phyloP scores from a whole-genome alignment of 30 jellyfish, hydroid and myxozoan genomes.

The Rhopilema esculentum region DNA sequence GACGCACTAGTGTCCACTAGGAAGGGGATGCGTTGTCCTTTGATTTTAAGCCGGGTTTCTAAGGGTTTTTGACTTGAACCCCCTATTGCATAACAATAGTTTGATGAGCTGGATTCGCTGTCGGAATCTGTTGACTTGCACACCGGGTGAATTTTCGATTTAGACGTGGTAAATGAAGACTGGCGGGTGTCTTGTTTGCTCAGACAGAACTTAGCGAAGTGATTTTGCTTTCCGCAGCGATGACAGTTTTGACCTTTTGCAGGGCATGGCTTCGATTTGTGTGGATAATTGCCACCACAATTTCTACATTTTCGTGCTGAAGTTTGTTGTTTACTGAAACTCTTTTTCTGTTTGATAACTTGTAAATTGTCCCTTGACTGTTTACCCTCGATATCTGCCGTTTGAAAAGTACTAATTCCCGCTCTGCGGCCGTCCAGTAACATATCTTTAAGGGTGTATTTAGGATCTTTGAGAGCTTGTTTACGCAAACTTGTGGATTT shows the following conservation, averaged over 20 bases:
- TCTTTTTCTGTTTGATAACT: background rate
- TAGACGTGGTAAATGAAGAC: background rate
- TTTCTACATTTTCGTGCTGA: constrained; percentile 17
- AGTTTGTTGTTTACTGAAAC: constrained; percentile 3
- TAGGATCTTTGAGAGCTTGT: constrained; percentile 28
- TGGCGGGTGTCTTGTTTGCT: background rate
- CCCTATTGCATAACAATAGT: constrained; percentile 41
- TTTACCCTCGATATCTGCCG: background rate
- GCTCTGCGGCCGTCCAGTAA: background rate
- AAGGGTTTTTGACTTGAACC: constrained; percentile 6
- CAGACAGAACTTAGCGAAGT: constrained; percentile 12
- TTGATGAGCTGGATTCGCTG: constrained; percentile 12
- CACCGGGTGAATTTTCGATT: background rate
- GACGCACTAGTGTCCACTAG: constrained; percentile 65
- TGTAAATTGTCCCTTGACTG: background rate
- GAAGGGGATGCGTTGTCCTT: constrained; percentile 30
- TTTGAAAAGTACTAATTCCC: background rate
- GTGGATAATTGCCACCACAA: constrained; percentile 46
- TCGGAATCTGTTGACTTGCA: constrained; percentile 20
- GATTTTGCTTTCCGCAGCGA: constrained; percentile 10
- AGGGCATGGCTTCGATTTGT: constrained; percentile 20
- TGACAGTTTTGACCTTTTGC: constrained; percentile 47
- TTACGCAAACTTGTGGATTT: constrained; percentile 26
- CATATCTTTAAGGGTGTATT: background rate
- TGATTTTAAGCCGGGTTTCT: constrained; percentile 13